Evolutionary conservation across 2,113 vertebrate genomes (phyloP), one percentile per base, ranked within the genome.

Genomic region (Neogobius melanostomus): DNA sequence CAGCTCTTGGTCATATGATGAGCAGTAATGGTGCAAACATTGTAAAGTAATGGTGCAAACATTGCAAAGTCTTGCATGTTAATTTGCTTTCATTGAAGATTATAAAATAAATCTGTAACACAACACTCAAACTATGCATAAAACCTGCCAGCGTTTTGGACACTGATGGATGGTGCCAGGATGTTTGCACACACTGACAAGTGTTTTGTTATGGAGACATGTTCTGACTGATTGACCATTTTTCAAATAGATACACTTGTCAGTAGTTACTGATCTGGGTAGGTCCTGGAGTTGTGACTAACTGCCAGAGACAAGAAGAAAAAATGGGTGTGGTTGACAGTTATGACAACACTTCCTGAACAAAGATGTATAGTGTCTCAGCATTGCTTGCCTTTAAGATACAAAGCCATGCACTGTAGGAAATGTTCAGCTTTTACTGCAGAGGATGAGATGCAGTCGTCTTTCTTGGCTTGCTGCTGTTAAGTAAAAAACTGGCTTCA

Each of bases 401-500:
- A 56, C 46, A 76, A 69, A 42, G 75, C 36, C 43, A 66, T 65
- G 52, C 42, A 66, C 68, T 8, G 10, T 68, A 68, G 44, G 8
- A 14, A 1, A 54, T 84, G 78, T 80, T 71, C 12, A 6, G 56
- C 74, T 63, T 70, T 47, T 57, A 73, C 78, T 72, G 76, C 17
- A 80, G 77, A 60, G 80, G 63, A 81, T 66, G 77, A 69, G 64
- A 81, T 17, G 43, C 36, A 46, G 70, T 59, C 8, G 5, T 68
- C 46, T 63, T n/a, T 56, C 76, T 70, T 60, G 64, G 68, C 74
- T 76, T 63, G 64, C 77, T 72, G 61, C 66, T 74, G 52, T 57
- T 72, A 36, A 49, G 65, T 65, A 81, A 83, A 84, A 77, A 60
- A 84, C 75, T 74, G 66, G 78, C 79, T 84, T 86, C 79, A 86